Evolutionary conservation across 2,113 vertebrate genomes (phyloP), one percentile per base, ranked within the genome.

Genomic region (Astatotilapia flaviijosephi): DNA sequence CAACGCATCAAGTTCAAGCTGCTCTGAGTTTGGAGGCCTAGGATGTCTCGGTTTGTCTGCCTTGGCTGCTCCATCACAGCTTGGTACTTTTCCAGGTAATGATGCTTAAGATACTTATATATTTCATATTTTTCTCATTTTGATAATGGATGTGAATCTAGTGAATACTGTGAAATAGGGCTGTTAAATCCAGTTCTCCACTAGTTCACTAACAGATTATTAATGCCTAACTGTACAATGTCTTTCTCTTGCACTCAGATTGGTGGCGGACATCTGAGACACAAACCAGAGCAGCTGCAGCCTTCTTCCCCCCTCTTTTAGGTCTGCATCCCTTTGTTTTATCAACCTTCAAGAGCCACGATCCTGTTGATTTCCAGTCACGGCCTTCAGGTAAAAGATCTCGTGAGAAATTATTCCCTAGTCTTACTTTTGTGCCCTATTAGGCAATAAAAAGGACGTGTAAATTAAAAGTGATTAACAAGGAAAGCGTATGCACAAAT

Each of bases 201-300:
- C 6, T 80, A n/a, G 26, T 23, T 65, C 45, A 62, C 42, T 62
- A 10, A 40, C n/a, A 80, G 33, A 40, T 15, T 55, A 35, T 83
- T 83, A 45, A 15, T 68, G 17, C 13, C 28, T 83, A 7, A 85
- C 55, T 68, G 33, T 60, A 4, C 53, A 14, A 2, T 40, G 10
- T 83, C 73, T 75, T 42, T 4, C 65, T 56, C 9, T 23, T 2
- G 3, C 12, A 14, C 31, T 86, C 96, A 97, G 98, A 99, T 86
- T 98, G 97, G 98, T 99, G 97, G 98, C 95, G 97, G 91, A 85
- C 96, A n/a, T 85, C 95, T 9, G 98, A 98, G 35, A 68, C 94
- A 0, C 97, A 97, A 19, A 84, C 96, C 83, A 97, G 96, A 45
- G 93, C 96, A 1, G 95, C 96, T n/a, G 88, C 97, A 62, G 87